phyloP scores from a whole-genome alignment of 2,113 vertebrate species.

The Scortum barcoo region DNA sequence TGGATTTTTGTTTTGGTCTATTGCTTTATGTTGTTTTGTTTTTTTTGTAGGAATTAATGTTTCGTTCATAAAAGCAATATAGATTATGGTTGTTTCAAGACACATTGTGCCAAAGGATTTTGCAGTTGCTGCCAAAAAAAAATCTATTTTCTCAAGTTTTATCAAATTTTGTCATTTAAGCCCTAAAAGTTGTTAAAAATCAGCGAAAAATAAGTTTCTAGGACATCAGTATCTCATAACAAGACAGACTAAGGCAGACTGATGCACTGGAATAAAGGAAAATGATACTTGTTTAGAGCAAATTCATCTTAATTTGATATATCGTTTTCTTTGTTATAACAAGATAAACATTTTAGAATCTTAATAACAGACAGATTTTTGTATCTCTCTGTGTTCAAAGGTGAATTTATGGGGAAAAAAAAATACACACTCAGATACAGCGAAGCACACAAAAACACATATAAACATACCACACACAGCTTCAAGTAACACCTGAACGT shows the following conservation, averaged over 20 bases:
- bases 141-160: neutral
- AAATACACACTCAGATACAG: neutral
- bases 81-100: neutral
- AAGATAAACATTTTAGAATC: neutral
- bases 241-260: neutral
- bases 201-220: neutral
- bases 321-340: neutral
- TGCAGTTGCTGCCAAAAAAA: neutral
- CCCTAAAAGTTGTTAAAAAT: neutral
- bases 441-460: neutral
- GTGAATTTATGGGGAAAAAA: neutral
- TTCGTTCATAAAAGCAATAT: neutral
- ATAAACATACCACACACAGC: slow-evolving; percentile 29
- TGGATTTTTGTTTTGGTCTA: neutral
- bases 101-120: neutral
- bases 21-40: neutral
- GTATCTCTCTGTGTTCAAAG: neutral
- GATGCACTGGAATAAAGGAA: neutral
- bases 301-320: neutral
- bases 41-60: too few relatives aligned
- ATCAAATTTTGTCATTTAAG: neutral
- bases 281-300: neutral
- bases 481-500: slow-evolving; percentile 71
- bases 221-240: neutral
- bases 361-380: neutral